Evolutionary conservation across 2,797 vertebrate genomes (phyloP).

Genomic region (Spheniscus humboldti): DNA sequence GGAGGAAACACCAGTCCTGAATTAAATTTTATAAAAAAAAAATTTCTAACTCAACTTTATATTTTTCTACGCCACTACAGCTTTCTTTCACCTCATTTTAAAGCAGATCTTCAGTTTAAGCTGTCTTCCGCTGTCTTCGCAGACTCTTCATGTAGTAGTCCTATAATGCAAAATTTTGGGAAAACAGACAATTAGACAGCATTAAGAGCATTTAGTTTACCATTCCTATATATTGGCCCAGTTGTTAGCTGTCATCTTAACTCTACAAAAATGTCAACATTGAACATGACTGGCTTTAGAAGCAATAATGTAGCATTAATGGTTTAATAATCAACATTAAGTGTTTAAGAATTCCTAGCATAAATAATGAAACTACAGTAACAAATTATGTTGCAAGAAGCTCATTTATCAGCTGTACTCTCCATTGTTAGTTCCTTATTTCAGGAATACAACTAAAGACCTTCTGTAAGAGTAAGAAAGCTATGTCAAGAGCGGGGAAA

Average conservation of each 20-base stretch:
- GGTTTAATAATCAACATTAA: constrained; percentile 19
- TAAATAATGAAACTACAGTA: constrained; percentile 32
- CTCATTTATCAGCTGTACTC: constrained; percentile 58
- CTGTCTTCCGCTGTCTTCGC: constrained; percentile 86
- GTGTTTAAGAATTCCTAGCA: neutral
- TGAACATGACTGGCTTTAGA: constrained; percentile 26
- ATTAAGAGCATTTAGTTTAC: constrained; percentile 46
- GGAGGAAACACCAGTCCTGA: constrained; percentile 78
- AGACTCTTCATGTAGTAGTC: constrained; percentile 81
- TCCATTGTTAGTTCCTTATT: constrained; percentile 66
- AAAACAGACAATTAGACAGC: constrained; percentile 84
- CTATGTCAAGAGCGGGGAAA: constrained; percentile 57
- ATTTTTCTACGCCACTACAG: constrained; percentile 93
- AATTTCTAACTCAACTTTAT: constrained; percentile 80
- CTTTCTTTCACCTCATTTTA: constrained; percentile 99
- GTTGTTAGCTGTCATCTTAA: constrained; percentile 72
- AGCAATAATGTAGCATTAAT: constrained; percentile 40
- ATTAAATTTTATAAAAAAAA: constrained; percentile 74
- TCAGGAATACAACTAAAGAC: constrained; percentile 66
- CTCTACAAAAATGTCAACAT: constrained; percentile 29
- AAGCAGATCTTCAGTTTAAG: constrained; percentile 89
- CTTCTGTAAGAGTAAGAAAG: constrained; percentile 37
- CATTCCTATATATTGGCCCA: constrained; percentile 65
- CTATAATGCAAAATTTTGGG: constrained; percentile 89
- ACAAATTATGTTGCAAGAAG: constrained; percentile 33